Conservation (phyloP, 2,113 vertebrate species). For the Ginglymostoma cirratum region DNA sequence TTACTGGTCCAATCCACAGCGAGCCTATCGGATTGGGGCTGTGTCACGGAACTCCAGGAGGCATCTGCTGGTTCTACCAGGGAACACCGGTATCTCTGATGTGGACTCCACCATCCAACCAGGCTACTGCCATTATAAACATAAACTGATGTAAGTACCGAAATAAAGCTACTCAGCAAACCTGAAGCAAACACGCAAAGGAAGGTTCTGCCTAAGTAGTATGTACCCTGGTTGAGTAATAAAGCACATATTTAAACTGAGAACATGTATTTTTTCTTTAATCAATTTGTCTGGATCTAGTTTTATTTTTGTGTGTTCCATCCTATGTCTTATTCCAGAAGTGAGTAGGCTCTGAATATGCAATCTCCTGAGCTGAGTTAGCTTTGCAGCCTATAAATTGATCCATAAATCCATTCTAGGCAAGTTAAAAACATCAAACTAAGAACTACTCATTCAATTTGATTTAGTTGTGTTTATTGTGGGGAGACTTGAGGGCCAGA, state of each 20-base stretch:
- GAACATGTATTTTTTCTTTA: background rate
- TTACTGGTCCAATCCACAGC: constrained; percentile 19
- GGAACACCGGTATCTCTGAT: constrained; percentile 18
- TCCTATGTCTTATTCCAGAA: background rate
- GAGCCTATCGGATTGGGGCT: background rate
- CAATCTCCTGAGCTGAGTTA: background rate
- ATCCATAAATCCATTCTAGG: background rate
- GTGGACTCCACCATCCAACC: constrained; percentile 28
- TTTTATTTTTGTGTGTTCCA: background rate
- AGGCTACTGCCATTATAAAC: background rate
- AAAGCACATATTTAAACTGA: background rate
- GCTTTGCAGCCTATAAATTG: background rate
- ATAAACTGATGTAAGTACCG: constrained; percentile 20
- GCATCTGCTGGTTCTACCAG: background rate
- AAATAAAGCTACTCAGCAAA: background rate
- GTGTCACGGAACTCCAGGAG: background rate
- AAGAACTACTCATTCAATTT: no score
- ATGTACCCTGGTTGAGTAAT: background rate
- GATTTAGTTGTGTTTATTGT: background rate
- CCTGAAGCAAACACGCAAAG: background rate
- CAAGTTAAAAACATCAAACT: background rate
- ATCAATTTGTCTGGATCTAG: background rate
- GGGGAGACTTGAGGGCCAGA: background rate
- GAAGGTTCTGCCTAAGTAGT: background rate
- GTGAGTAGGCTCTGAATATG: background rate